phyloP scores from a whole-genome alignment of 2,797 vertebrate genomes.

The Spinibarbus caldwelli region DNA sequence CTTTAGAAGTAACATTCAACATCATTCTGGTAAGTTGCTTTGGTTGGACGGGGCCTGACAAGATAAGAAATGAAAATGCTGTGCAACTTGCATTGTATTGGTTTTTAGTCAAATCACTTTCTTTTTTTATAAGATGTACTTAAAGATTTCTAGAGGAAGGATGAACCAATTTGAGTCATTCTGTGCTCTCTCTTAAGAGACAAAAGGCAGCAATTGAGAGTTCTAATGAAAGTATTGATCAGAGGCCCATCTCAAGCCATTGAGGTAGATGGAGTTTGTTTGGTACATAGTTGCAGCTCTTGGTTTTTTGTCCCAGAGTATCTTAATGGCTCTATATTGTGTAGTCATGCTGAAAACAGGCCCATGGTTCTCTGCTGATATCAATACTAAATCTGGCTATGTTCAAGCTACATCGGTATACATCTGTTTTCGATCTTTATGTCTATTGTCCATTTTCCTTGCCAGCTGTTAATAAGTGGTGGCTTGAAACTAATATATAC shows the following conservation, averaged over 20 bases:
- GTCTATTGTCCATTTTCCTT: background rate
- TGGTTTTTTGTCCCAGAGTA: background rate
- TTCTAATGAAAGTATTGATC: conserved; percentile 48
- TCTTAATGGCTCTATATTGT: background rate
- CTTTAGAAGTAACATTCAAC: conserved; percentile 7
- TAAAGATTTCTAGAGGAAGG: conserved; percentile 30
- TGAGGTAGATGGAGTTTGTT: conserved; percentile 5
- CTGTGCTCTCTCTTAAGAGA: conserved; percentile 8
- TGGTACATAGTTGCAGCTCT: background rate
- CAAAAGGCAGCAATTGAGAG: conserved; percentile 34
- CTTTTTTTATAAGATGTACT: conserved; percentile 36
- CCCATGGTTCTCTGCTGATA: background rate
- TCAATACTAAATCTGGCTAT: background rate
- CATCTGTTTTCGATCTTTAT: background rate
- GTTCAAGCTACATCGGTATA: background rate
- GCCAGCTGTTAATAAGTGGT: no score
- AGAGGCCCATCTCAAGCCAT: background rate
- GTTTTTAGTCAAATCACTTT: conserved; percentile 7
- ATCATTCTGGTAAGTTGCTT: background rate
- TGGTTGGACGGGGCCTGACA: background rate
- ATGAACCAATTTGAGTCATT: conserved; percentile 17
- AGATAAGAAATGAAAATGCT: conserved; percentile 5
- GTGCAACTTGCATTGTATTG: background rate
- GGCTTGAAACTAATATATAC: background rate
- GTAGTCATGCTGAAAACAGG: background rate